Percentiles rank a stretch among this genome's conserved stretches.
These are phyloP conservation scores for Scrobipalpa atriplicella DNA, from an alignment of 2,888 invertebrate genomes.

Conservation along the genomic window DNA sequence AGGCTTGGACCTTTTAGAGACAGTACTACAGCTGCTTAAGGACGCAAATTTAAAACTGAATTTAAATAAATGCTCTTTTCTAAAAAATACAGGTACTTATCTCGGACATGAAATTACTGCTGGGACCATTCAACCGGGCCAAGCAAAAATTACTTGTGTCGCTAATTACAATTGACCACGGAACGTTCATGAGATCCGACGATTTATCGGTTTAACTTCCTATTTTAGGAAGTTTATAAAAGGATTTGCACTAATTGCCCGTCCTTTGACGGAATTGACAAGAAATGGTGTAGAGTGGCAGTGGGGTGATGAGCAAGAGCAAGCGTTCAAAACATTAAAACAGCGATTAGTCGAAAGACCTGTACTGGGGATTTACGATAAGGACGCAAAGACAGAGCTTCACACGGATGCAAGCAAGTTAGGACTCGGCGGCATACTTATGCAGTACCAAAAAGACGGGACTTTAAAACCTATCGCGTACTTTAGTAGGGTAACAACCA, in stretches of 20 bases:
- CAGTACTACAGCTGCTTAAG: too few relatives aligned
- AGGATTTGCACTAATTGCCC: constrained; percentile 20
- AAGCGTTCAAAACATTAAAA: constrained; percentile 25
- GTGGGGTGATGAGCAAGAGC: constrained; percentile 24
- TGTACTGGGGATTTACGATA: constrained; percentile 28
- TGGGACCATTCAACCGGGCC: too few relatives aligned
- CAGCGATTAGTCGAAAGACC: constrained; percentile 23
- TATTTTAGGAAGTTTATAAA: constrained; percentile 30
- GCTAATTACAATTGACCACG: too few relatives aligned
- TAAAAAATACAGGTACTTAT: too few relatives aligned
- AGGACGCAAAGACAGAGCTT: constrained; percentile 20
- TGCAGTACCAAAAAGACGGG: constrained; percentile 27
- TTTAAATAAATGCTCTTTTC: too few relatives aligned
- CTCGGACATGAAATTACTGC: too few relatives aligned
- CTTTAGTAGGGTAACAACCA: constrained; percentile 28
- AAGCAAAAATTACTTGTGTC: too few relatives aligned
- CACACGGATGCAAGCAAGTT: constrained; percentile 27
- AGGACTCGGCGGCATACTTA: constrained; percentile 29
- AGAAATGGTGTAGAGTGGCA: constrained; percentile 26
- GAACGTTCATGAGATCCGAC: too few relatives aligned
- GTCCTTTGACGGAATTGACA: constrained; percentile 24
- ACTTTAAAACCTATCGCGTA: constrained; percentile 29
- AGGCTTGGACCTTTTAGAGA: too few relatives aligned
- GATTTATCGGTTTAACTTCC: constrained; percentile 27
- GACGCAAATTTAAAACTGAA: too few relatives aligned